Percentiles rank a stretch among this genome's conserved stretches.
These are phyloP conservation scores for Cheilosia impressa DNA, from an alignment of 2,888 invertebrate genomes.

Conservation along the genomic window DNA sequence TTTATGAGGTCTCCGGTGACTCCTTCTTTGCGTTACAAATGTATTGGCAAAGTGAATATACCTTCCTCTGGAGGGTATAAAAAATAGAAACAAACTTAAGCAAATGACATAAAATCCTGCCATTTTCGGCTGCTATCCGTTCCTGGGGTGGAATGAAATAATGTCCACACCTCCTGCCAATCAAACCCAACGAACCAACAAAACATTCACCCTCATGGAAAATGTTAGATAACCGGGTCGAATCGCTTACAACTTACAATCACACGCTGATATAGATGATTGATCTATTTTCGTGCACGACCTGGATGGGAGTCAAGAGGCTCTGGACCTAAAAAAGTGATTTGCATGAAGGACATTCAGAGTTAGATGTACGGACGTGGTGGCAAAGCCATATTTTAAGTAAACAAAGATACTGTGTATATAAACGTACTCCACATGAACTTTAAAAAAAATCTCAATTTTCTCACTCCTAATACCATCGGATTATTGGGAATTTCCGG, in stretches of 20 bases:
- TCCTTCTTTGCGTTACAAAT: no score
- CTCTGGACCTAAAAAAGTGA: constrained; percentile 26
- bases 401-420: no score
- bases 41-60: no score
- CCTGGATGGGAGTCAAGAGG: constrained; percentile 6
- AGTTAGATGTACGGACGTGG: neutral
- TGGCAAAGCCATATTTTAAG: neutral
- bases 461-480: neutral
- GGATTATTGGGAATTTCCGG: constrained; percentile 63
- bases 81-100: constrained; percentile 8
- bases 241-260: constrained; percentile 73
- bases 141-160: constrained; percentile 42
- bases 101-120: constrained; percentile 65
- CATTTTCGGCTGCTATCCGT: constrained; percentile 48
- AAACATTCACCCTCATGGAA: constrained; percentile 73
- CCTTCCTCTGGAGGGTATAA: no score
- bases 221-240: constrained; percentile 74
- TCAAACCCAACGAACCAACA: constrained; percentile 64
- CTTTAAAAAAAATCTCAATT: constrained; percentile 25
- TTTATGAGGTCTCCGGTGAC: no score
- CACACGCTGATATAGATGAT: constrained; percentile 71
- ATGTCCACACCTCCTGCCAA: constrained; percentile 77
- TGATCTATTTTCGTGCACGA: constrained; percentile 50
- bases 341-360: constrained; percentile 43
- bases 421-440: neutral